Evolutionary conservation across 2,888 invertebrate species (phyloP).

Genomic region (Sepiola atlantica): DNA sequence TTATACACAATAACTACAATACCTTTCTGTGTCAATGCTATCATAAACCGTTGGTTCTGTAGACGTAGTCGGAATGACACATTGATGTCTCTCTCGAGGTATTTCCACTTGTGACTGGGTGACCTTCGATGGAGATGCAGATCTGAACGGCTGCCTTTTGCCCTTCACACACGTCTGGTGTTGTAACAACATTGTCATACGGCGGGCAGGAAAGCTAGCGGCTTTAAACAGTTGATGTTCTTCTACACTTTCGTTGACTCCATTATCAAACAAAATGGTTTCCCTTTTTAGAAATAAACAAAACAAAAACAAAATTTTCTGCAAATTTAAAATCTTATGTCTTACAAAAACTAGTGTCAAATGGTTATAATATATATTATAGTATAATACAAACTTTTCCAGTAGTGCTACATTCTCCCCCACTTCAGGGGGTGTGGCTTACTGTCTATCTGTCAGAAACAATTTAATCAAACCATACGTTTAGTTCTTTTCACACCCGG

Average conservation of each 20-base stretch:
- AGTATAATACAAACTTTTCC: no score
- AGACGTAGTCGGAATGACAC: neutral
- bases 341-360: no score
- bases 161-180: neutral
- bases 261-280: neutral
- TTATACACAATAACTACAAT: neutral
- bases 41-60: neutral
- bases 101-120: neutral
- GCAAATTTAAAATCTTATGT: neutral
- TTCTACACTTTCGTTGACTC: neutral
- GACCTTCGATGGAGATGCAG: neutral
- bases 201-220: neutral
- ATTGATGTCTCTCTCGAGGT: neutral
- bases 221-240: neutral
- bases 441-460: no score
- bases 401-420: no score
- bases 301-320: neutral
- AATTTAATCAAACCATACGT: no score
- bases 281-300: neutral
- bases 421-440: no score
- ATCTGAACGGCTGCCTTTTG: neutral
- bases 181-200: neutral
- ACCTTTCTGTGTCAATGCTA: neutral
- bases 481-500: no score
- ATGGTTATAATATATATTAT: no score